These are phyloP conservation scores for Megaceryle torquata DNA, from an alignment of 2,113 vertebrate genomes.

Conservation along the genomic window DNA sequence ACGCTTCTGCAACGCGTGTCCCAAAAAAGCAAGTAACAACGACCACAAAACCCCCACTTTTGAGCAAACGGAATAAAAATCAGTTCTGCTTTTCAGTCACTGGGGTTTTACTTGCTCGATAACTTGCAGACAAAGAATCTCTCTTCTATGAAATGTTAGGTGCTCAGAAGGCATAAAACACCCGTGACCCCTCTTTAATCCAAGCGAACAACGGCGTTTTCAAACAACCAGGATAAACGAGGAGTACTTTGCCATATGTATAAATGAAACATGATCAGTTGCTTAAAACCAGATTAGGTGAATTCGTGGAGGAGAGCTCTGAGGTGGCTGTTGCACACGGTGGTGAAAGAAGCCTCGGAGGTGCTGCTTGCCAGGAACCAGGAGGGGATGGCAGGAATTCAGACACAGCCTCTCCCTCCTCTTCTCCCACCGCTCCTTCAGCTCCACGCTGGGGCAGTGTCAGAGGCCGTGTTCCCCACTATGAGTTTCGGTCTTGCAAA, in stretches of 20 bases:
- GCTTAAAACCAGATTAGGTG: neutral
- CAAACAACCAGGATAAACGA: neutral
- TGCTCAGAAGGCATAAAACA: neutral
- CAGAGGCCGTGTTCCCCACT: neutral
- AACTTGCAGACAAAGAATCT: neutral
- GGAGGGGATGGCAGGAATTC: constrained; percentile 34
- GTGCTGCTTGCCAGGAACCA: neutral
- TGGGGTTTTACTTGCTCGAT: neutral
- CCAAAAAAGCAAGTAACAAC: neutral
- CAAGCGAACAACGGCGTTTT: neutral
- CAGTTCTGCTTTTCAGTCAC: neutral
- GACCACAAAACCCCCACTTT: neutral
- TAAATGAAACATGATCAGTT: neutral
- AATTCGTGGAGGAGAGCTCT: neutral
- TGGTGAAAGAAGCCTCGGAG: neutral
- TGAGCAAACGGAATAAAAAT: neutral
- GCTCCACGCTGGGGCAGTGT: neutral
- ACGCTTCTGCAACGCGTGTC: neutral
- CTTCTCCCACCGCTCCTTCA: neutral
- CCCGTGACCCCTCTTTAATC: neutral
- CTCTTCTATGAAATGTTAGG: neutral
- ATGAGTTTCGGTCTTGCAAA: neutral
- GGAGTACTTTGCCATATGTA: neutral
- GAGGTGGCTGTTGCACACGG: neutral
- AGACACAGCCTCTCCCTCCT: neutral